Percentiles rank a stretch among this genome's conserved stretches.
phyloP scores from a whole-genome alignment of 2,888 invertebrate genomes.

The Sarcophaga carnaria region DNA sequence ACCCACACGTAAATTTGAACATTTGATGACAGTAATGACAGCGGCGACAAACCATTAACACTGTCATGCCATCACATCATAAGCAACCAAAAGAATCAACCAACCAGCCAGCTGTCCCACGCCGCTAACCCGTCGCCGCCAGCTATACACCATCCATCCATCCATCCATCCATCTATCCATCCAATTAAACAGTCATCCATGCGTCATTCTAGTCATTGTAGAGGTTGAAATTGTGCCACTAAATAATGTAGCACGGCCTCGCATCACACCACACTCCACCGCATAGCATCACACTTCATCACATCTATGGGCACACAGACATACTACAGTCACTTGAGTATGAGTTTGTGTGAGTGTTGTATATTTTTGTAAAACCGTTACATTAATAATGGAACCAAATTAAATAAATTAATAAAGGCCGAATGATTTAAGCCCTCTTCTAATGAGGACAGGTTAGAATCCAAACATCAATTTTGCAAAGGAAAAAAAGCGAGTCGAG shows the following conservation, averaged over 20 bases:
- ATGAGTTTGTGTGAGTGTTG: background rate
- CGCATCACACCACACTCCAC: background rate
- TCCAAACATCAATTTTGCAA: no score
- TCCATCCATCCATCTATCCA: slow-evolving; percentile 14
- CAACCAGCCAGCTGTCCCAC: slow-evolving; percentile 2
- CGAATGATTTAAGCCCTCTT: background rate
- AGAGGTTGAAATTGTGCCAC: slow-evolving; percentile 5
- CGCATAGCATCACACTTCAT: no score
- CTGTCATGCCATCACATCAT: slow-evolving; percentile 29
- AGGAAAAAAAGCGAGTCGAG: no score
- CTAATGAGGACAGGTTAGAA: background rate
- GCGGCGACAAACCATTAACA: slow-evolving; percentile 65
- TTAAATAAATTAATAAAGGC: background rate
- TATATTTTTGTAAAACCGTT: no score
- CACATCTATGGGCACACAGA: background rate
- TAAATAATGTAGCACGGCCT: background rate
- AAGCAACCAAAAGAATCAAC: slow-evolving; percentile 41
- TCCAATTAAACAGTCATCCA: slow-evolving; percentile 22
- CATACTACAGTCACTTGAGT: background rate
- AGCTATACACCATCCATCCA: slow-evolving; percentile 18
- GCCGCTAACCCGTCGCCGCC: no score
- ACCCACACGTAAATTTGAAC: slow-evolving; percentile 56
- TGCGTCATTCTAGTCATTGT: background rate
- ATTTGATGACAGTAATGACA: slow-evolving; percentile 64
- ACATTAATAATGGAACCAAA: background rate